These are phyloP conservation scores for Parnassius smintheus DNA, from an alignment of 2,888 invertebrate genomes.

Conservation along the genomic window DNA sequence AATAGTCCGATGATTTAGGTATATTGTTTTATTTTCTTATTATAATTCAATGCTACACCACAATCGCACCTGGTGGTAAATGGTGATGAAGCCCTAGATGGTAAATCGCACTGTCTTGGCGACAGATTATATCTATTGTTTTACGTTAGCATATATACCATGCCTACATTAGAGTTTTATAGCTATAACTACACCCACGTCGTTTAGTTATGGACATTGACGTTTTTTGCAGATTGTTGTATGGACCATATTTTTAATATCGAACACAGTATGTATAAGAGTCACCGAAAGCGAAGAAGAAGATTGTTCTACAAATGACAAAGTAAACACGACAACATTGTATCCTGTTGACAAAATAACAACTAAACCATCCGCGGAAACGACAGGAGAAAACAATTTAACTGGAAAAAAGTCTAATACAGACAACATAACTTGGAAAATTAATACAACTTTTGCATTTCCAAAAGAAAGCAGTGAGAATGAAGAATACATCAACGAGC, in stretches of 20 bases:
- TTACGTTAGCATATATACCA: too few relatives aligned
- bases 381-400: slow-evolving; percentile 25
- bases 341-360: slow-evolving; percentile 49
- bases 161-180: too few relatives aligned
- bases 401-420: slow-evolving; percentile 29
- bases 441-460: slow-evolving; percentile 49
- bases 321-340: slow-evolving; percentile 54
- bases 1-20: too few relatives aligned
- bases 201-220: too few relatives aligned
- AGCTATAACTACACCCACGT: too few relatives aligned
- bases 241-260: slow-evolving; percentile 5
- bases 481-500: slow-evolving; percentile 35
- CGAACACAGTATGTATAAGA: slow-evolving; percentile 19
- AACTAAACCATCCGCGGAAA: slow-evolving; percentile 23
- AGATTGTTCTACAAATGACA: slow-evolving; percentile 31
- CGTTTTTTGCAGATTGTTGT: slow-evolving; percentile 9
- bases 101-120: too few relatives aligned
- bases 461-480: slow-evolving; percentile 34
- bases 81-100: too few relatives aligned
- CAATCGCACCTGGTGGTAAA: too few relatives aligned
- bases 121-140: too few relatives aligned
- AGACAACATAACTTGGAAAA: slow-evolving; percentile 49
- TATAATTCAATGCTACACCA: too few relatives aligned
- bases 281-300: slow-evolving; percentile 46
- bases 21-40: too few relatives aligned